Base-by-base conservation (phyloP, 53 echinoderm and acorn worm species). In the Arbacia lixula region DNA sequence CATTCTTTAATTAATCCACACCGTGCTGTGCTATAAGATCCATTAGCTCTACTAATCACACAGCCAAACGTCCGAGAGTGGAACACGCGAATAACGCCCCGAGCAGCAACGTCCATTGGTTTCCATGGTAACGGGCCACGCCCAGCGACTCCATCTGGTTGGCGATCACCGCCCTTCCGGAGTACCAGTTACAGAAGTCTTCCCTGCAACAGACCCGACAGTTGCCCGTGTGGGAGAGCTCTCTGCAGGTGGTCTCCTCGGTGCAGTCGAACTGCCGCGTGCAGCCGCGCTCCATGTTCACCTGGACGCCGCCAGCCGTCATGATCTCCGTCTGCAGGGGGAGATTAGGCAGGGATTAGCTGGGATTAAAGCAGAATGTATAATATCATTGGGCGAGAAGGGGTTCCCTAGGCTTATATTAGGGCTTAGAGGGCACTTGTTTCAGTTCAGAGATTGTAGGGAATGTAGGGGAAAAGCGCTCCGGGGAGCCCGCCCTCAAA, bases 211-310 rank as follows among this genome's bases (percentile, higher is more conserved):
- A 89, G 4, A 56, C 55, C 34, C 68, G 65, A 58, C 89, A 89
- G 77, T 76, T 67, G 5, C 89, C 89, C 4, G 89, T 66, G 14
- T 82, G 89, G 28, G 89, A 84, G 14, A 89, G 76, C 68, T 89
- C 89, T 26, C 76, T 75, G 68, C 89, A 89, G 0, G 89, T 89
- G 1, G 84, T 53, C n/a, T 84, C 89, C 76, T 84, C 89, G 3
- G 85, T 84, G 58, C 89, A 89, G 26, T 89, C 89, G 29, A 84
- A 52, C 76, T 88, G 81, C 6, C 54, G 40, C 32, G 89, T 84
- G 32, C 89, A 89, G 66, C 77, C 89, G 3, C 89, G 89, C 41
- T 76, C 66, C 41, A 84, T 72, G 43, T 40, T 54, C 10, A 84
- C 55, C 2, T 84, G 89, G 11, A 89, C 39, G 2, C 66, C 75